A percentile compares a stretch with the other conserved stretches of the same genome.
phyloP scores from a whole-genome alignment of 1,140 invertebrate genomes.

The Gonioctena quinquepunctata region DNA sequence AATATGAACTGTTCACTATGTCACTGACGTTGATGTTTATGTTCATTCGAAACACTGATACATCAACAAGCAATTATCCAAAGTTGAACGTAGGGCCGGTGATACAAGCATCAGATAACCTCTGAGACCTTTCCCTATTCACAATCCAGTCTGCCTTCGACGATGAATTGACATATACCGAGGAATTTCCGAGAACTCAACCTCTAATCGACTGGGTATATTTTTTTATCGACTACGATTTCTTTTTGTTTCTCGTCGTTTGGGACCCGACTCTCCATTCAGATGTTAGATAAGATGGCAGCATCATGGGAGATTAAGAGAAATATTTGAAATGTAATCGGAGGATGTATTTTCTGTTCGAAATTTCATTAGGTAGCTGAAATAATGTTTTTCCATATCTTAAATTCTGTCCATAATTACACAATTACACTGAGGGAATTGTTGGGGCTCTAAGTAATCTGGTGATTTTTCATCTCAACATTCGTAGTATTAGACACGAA shows the following conservation, averaged over 20 bases:
- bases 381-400: too few relatives aligned
- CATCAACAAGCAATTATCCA: slow-evolving; percentile 1
- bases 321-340: too few relatives aligned
- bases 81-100: neutral
- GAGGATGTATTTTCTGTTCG: too few relatives aligned
- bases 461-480: too few relatives aligned
- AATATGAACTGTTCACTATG: too few relatives aligned
- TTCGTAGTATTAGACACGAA: too few relatives aligned
- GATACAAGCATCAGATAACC: neutral
- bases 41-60: neutral
- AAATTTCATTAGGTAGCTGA: too few relatives aligned
- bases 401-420: too few relatives aligned
- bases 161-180: slow-evolving; percentile 7
- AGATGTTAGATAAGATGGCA: neutral
- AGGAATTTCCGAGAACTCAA: neutral
- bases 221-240: neutral
- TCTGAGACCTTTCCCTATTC: neutral
- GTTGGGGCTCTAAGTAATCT: too few relatives aligned
- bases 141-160: neutral
- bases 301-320: too few relatives aligned
- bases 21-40: too few relatives aligned
- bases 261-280: neutral
- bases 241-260: neutral
- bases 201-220: neutral
- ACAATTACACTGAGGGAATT: too few relatives aligned